Percentiles rank a stretch among this genome's conserved stretches.
These are phyloP conservation scores for Nomada flava DNA, from an alignment of 2,888 invertebrate species.

Conservation along the genomic window DNA sequence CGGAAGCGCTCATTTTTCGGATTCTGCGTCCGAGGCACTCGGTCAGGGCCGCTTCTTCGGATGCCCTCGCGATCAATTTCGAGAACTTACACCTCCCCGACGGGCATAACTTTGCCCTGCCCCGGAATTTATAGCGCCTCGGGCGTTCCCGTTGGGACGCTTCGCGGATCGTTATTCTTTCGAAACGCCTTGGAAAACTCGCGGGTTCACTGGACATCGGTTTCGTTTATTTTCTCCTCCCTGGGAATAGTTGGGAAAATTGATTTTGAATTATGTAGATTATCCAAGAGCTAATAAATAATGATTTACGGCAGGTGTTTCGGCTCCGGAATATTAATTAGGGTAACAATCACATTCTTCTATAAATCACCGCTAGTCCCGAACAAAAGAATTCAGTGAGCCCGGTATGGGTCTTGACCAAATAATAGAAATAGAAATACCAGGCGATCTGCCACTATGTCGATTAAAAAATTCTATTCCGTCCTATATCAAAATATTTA, in stretches of 20 bases:
- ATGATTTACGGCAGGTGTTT: neutral
- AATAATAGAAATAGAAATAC: no score
- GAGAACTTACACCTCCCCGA: slow-evolving; percentile 50
- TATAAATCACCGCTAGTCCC: no score
- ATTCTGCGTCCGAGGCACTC: slow-evolving; percentile 76
- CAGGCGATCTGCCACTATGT: no score
- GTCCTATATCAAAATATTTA: no score
- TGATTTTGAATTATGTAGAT: neutral
- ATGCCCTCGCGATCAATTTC: slow-evolving; percentile 57
- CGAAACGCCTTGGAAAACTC: slow-evolving; percentile 21
- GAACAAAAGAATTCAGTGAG: neutral
- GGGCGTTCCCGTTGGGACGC: slow-evolving; percentile 4
- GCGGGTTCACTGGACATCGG: no score
- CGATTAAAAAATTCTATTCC: no score
- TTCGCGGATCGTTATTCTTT: slow-evolving; percentile 37
- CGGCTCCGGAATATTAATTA: neutral
- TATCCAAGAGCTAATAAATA: neutral
- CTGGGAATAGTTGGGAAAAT: neutral
- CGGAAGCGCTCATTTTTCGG: slow-evolving; percentile 75
- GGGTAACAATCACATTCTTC: no score
- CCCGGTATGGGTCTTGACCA: no score
- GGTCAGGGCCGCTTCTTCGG: slow-evolving; percentile 61
- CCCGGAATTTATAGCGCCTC: slow-evolving; percentile 44
- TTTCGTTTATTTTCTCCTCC: neutral
- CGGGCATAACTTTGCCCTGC: slow-evolving; percentile 34